A percentile compares a stretch with the other conserved stretches of the same genome.
phyloP scores from a whole-genome alignment of 2,888 invertebrate species.

The Ochlodes sylvanus region DNA sequence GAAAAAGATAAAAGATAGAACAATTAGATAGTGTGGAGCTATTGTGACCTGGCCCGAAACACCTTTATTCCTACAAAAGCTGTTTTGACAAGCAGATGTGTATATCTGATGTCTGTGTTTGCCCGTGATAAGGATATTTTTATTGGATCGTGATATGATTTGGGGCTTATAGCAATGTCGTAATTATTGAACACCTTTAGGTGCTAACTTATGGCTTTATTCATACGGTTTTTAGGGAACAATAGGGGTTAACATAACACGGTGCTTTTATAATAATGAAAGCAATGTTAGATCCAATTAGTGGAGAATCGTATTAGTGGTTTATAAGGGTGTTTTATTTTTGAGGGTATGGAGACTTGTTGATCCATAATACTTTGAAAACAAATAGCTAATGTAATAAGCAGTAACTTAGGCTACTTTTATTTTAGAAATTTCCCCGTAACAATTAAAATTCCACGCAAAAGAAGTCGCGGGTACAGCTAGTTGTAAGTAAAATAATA shows the following conservation, averaged over 20 bases:
- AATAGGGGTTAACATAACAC: not conserved
- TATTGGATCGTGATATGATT: constrained; percentile 25
- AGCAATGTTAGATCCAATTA: not conserved
- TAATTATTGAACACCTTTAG: constrained; percentile 36
- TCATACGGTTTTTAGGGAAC: not conserved
- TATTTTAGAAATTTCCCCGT: no score
- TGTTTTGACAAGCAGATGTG: constrained; percentile 78
- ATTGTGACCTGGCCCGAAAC: constrained; percentile 68
- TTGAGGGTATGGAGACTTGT: no score
- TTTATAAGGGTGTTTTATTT: no score
- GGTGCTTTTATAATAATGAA: not conserved
- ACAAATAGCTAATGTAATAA: no score
- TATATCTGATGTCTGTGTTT: constrained; percentile 60
- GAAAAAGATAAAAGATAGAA: constrained; percentile 76
- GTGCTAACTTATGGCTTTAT: constrained; percentile 24
- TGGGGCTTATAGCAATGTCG: constrained; percentile 8
- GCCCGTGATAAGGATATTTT: constrained; percentile 37
- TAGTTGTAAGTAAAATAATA: no score
- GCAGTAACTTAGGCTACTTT: no score
- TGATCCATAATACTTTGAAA: no score
- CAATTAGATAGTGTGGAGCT: constrained; percentile 68
- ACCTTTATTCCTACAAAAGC: constrained; percentile 77
- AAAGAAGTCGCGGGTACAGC: no score
- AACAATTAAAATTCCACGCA: no score
- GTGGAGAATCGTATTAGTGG: no score